Base-by-base conservation (phyloP, 2,113 vertebrate species). In the Canis aureus region DNA sequence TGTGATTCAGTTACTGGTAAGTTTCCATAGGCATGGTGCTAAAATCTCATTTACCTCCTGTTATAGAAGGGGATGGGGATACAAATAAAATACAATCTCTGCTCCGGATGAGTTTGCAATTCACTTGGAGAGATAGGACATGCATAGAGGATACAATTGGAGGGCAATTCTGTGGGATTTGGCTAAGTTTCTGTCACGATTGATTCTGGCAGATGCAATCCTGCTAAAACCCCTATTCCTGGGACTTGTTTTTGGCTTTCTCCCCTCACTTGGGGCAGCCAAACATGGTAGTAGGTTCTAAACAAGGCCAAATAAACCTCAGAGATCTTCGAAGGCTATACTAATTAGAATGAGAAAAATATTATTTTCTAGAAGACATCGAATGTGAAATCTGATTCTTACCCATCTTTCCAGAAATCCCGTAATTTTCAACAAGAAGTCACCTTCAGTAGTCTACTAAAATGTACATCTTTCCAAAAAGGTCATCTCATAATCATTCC, bases 181-280 rank as follows among this genome's bases (percentile, higher is more conserved):
- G 82, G 38, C 35, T 94, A 94, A 79, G 10, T 66, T 82, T 94
- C 60, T 96, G 35, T 82, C 51, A 89, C 4, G 8, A 85, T 71
- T 89, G 20, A 91, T 81, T 94, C 59, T 91, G 38, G 43, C 23
- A 85, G 13, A 53, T 95, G 16, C 35, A 85, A 53, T 89, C 57
- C n/a, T 85, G 1, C 7, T 67, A 71, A 93, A 87, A 76, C 9
- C 5, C 19, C 5, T 11, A 12, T 81, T 89, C 17, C 55, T 95
- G 53, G 73, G 51, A 29, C n/a, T 76, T 91, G 25, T 69, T 97
- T 94, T 86, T 67, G 93, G 82, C 71, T 23, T 89, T 92, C 73
- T 95, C 4, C n/a, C 89, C 55, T 96, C 51, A 71, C 53, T 82
- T 96, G 82, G 11, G 66, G 22, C 15, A 92, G 20, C 92, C 16